phyloP scores from a whole-genome alignment of 1,140 invertebrate genomes.

The Trichoplusia ni region DNA sequence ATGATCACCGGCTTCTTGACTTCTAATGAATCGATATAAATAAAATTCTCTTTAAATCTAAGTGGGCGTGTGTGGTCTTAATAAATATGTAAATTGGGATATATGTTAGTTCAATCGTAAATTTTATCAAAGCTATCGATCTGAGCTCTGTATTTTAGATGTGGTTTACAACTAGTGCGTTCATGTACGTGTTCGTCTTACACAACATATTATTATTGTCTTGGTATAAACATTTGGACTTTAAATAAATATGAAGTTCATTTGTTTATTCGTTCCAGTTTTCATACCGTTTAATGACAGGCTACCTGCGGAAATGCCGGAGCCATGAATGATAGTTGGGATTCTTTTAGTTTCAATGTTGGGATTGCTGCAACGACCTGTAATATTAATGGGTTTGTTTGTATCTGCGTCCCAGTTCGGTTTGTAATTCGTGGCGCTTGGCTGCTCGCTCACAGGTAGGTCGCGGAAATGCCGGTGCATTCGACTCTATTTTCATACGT shows the following conservation, averaged over 20 bases:
- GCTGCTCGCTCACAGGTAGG: conserved; percentile 42
- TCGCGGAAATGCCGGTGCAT: conserved; percentile 41
- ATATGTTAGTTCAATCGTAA: background rate
- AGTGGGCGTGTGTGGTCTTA: conserved; percentile 37
- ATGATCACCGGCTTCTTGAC: conserved; percentile 28
- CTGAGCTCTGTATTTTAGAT: too few relatives aligned
- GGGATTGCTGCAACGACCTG: background rate
- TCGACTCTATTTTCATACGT: conserved; percentile 60
- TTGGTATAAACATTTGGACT: background rate
- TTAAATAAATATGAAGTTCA: conserved; percentile 13
- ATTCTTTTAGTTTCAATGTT: too few relatives aligned
- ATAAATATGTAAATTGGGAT: background rate
- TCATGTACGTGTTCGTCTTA: background rate
- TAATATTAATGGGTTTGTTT: background rate
- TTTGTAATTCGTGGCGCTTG: background rate
- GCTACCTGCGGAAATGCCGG: background rate
- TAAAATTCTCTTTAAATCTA: conserved; percentile 32
- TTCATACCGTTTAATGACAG: background rate
- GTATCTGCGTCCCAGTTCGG: conserved; percentile 36
- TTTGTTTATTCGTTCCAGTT: conserved; percentile 10
- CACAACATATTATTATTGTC: background rate
- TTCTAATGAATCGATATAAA: conserved; percentile 37
- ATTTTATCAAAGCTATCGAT: too few relatives aligned
- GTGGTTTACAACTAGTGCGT: too few relatives aligned
- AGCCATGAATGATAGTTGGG: conserved; percentile 1